Base-by-base conservation (phyloP, 2,888 invertebrate species). In the Pachydiplax longipennis region DNA sequence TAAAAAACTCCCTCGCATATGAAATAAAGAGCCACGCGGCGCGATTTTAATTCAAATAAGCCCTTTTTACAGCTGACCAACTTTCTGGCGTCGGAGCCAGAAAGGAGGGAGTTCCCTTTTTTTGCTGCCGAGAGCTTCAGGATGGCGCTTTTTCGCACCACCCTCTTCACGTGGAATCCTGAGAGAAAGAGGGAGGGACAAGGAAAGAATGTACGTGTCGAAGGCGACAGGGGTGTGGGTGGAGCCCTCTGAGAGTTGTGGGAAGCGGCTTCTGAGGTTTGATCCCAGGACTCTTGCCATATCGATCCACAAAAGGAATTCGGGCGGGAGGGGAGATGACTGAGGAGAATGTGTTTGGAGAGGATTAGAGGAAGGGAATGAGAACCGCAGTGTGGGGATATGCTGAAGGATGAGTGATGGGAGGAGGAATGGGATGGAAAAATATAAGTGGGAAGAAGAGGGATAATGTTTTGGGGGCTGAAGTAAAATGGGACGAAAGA, bases 261-360 rank as follows among this genome's bases (percentile, higher is more conserved):
- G 58, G 53, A 83, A 83, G 83, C 58, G 35, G 83, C 83, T 83
- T 83, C 58, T 83, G 83, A 58, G 83, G 83, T 18, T 83, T 83
- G 83, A 83, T 83, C 83, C 83, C 83, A 83, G 83, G 83, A 83
- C 83, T 83, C 31, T 35, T 18, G 0, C 31, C 83, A 58, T 44
- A 83, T 83, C 83, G 83, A 83, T 83, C 83, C 83, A 53, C 53
- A 35, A 58, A 25, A 58, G 48, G 82, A 13, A 13, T 48, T 31
- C 18, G 22, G 81, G n/a, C 2, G 13, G 82, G 35, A 8, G 22
- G 81, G n/a, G 40, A 6, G 15, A 22, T 40, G 81, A 81, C 40
- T 40, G 40, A n/a, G 58, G 83, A 35, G 83, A 83, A 58, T 31
- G 83, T 58, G 58, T 83, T 83, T 58, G 58, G 58, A 18, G 58